Conservation (phyloP, 1,140 invertebrate genomes). For the Platyscapa corneri region DNA sequence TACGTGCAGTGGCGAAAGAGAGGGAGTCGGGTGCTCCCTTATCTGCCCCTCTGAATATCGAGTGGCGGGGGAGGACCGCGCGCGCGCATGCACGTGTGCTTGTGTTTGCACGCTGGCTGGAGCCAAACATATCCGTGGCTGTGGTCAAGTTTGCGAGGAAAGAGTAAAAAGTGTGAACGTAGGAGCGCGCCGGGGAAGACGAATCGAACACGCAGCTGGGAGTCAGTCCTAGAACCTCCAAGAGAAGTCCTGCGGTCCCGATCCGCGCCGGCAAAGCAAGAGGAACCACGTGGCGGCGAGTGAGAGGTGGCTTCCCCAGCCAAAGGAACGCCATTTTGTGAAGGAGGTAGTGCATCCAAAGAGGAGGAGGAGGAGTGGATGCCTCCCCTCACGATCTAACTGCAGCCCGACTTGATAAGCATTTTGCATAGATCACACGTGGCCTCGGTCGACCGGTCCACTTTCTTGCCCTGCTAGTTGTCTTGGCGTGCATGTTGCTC, state of each 20-base stretch:
- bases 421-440: neutral
- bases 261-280: neutral
- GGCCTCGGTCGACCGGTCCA: neutral
- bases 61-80: neutral
- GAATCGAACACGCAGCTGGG: too few species aligned
- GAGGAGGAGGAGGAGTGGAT: neutral
- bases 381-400: neutral
- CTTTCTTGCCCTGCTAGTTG: neutral
- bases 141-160: neutral
- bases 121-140: neutral
- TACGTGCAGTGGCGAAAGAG: neutral
- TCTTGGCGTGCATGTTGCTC: neutral
- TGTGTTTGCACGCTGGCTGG: neutral
- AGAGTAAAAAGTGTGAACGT: too few species aligned
- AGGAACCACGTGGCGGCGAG: neutral
- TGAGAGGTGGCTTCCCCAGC: neutral
- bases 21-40: neutral
- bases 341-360: neutral
- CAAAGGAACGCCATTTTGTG: constrained; percentile 16
- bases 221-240: too few species aligned
- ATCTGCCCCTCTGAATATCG: neutral
- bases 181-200: neutral
- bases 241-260: neutral
- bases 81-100: neutral
- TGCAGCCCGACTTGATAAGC: neutral